Percentiles rank a stretch among this genome's conserved stretches.
These are phyloP conservation scores for Steromphala cineraria DNA, from an alignment of 2,888 invertebrate species.

Conservation along the genomic window DNA sequence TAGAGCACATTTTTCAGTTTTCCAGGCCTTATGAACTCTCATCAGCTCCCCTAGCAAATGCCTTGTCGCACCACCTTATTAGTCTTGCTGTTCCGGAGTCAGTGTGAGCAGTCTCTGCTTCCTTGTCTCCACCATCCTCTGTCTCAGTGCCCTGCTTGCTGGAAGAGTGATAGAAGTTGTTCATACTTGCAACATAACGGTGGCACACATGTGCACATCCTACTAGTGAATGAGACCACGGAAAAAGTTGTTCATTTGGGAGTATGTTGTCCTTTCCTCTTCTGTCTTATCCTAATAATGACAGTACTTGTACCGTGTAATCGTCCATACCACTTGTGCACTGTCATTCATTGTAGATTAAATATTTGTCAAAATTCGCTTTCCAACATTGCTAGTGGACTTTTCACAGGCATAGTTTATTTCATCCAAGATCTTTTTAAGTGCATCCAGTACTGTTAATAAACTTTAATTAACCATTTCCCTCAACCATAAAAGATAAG, in stretches of 20 bases:
- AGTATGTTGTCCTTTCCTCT: not conserved
- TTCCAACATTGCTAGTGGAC: not conserved
- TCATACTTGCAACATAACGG: not conserved
- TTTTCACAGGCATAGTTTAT: not conserved
- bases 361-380: not conserved
- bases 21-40: not conserved
- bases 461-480: slow-evolving; percentile 31
- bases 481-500: slow-evolving; percentile 25
- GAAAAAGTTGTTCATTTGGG: not conserved
- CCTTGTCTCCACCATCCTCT: not conserved
- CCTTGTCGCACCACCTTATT: not conserved
- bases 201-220: not conserved
- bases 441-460: slow-evolving; percentile 23
- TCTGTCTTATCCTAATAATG: not conserved
- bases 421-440: slow-evolving; percentile 24
- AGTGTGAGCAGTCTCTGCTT: not conserved
- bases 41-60: not conserved
- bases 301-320: no score
- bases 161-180: not conserved
- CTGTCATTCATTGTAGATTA: not conserved
- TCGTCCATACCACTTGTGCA: no score
- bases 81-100: not conserved
- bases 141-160: not conserved
- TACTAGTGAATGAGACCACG: not conserved
- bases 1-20: no score